Evolutionary conservation across 2,797 vertebrate species (phyloP).

Genomic region (Rhinogobio ventralis): DNA sequence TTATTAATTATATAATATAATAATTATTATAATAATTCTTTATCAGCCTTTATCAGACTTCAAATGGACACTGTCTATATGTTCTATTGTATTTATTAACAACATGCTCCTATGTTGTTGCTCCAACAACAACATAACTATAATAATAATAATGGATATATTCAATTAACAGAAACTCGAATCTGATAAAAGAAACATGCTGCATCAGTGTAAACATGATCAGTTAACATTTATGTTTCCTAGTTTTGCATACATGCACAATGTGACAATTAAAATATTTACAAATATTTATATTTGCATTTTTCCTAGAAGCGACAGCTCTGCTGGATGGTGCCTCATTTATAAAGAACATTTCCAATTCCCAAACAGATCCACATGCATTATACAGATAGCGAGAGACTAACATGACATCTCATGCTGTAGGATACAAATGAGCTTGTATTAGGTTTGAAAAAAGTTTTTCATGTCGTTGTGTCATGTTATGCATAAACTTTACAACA

Average conservation of each 20-base stretch:
- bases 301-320: not conserved
- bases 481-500: constrained; percentile 1
- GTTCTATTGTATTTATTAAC: not conserved
- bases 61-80: not conserved
- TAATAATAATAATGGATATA: too few species aligned
- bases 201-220: not conserved
- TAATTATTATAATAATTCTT: too few species aligned
- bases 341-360: constrained; percentile 27
- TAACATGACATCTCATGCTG: not conserved
- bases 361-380: constrained; percentile 17
- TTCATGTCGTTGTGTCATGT: not conserved
- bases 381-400: not conserved
- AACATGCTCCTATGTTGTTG: not conserved
- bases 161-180: not conserved
- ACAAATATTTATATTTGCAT: constrained; percentile 5
- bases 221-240: not conserved
- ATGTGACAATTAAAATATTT: constrained; percentile 2
- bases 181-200: not conserved
- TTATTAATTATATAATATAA: too few species aligned
- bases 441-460: not conserved
- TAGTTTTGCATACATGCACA: not conserved
- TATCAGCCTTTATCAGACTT: not conserved
- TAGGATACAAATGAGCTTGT: not conserved
- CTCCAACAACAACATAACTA: not conserved
- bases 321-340: not conserved